Evolutionary conservation across 2,888 invertebrate genomes (phyloP).

Genomic region (Lepidocyrtinus sp.): DNA sequence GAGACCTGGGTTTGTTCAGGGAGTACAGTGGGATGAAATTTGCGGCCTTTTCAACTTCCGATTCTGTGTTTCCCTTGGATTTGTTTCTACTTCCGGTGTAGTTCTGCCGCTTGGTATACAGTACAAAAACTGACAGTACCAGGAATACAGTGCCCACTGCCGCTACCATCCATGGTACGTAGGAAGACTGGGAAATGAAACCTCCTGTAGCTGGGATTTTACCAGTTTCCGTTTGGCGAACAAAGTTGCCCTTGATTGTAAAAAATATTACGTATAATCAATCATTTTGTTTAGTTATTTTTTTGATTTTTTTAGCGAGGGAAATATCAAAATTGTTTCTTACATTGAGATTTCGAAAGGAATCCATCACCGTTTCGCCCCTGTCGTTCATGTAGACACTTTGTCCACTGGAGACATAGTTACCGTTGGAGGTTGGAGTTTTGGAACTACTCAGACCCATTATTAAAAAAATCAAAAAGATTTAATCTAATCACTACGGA

Average conservation of each 20-base stretch:
- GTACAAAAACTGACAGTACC: conserved; percentile 19
- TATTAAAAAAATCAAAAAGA: too few relatives aligned
- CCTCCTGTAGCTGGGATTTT: conserved; percentile 28
- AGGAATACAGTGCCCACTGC: conserved; percentile 28
- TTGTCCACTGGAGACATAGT: conserved; percentile 39
- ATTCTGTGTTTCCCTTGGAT: conserved; percentile 2
- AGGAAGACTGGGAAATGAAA: neutral
- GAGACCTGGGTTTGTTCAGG: conserved; percentile 28
- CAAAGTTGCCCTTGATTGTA: conserved; percentile 38
- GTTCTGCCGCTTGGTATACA: conserved; percentile 22
- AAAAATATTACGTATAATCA: neutral
- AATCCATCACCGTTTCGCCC: conserved; percentile 35
- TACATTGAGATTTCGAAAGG: conserved; percentile 45
- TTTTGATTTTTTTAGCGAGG: neutral
- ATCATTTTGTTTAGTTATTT: neutral
- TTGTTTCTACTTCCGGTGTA: conserved; percentile 1
- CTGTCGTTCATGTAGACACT: conserved; percentile 37
- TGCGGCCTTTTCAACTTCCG: conserved; percentile 5
- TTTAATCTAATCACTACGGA: too few relatives aligned
- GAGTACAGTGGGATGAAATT: conserved; percentile 28
- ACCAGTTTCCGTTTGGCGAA: conserved; percentile 34
- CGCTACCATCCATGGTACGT: neutral
- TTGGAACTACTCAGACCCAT: conserved; percentile 27
- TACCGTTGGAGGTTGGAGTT: neutral
- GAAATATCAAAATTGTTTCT: too few relatives aligned